A percentile compares a stretch with the other conserved stretches of the same genome.
phyloP scores from a whole-genome alignment of 2,113 vertebrate genomes.

The Spilogale gracilis region DNA sequence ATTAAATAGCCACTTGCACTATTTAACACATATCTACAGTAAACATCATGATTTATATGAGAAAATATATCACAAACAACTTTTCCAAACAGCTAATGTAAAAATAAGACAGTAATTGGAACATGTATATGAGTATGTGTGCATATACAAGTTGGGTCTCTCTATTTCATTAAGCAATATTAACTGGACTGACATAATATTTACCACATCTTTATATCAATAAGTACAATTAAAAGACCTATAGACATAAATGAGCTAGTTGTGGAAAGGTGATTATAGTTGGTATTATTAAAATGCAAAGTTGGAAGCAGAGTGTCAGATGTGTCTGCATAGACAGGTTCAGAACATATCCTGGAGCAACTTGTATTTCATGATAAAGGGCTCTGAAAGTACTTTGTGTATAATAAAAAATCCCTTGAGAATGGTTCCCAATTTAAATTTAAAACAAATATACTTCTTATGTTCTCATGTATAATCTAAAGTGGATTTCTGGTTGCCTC shows the following conservation, averaged over 20 bases:
- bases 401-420: background rate
- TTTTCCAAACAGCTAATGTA: background rate
- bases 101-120: background rate
- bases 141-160: background rate
- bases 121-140: background rate
- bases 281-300: background rate
- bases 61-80: background rate
- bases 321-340: background rate
- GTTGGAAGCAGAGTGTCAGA: background rate
- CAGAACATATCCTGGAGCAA: background rate
- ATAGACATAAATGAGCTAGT: background rate
- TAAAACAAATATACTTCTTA: background rate
- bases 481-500: background rate
- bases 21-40: background rate
- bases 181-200: background rate
- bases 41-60: background rate
- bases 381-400: background rate
- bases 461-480: background rate
- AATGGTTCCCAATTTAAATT: background rate
- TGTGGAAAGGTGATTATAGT: background rate
- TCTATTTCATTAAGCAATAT: background rate
- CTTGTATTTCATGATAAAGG: background rate
- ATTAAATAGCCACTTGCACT: background rate
- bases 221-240: background rate
- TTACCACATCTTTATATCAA: background rate